Evolutionary conservation across 2,113 vertebrate genomes (phyloP), one percentile per base, ranked within the genome.

Genomic region (Hippocampus zosterae): DNA sequence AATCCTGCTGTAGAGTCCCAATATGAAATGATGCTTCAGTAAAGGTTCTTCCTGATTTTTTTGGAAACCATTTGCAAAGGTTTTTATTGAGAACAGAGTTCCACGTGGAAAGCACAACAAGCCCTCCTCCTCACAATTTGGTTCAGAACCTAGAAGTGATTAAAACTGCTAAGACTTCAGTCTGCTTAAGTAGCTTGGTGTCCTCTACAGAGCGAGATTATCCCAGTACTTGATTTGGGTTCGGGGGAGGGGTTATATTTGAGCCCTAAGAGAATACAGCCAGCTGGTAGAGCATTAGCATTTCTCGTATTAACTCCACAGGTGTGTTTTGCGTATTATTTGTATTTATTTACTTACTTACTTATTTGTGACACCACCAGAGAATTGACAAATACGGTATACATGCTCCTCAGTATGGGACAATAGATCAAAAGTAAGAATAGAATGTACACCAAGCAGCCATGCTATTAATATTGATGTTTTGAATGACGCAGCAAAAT

Each of bases 101-200:
- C 71, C 44, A 67, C 46, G n/a, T 9, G 33, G 40, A 72, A 40
- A 80, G 62, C 48, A 56, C 46, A 50, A 72, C 10, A 67, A 72
- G 68, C 42, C 33, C 64, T 71, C 63, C 3, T 4, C 66, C 53
- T 65, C 0, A 68, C 23, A 83, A 81, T 67, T 53, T 40, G 56
- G 74, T 83, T 78, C 87, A 73, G 79, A 55, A 80, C 75, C 78
- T 65, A 79, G 18, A 29, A 82, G 56, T 75, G 80, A 86, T 90
- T 88, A 84, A 80, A 77, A 68, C 67, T 41, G 84, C 79, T 84
- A 87, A 86, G 77, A 69, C 75, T 71, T 75, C 75, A 81, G 80
- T 76, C 60, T 75, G 72, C 73, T 5, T 88, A 86, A 89, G 85
- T 77, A 88, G 85, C 89, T 84, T 21, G 76, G 66, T 68, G 79